Evolutionary conservation across 2,888 invertebrate genomes (phyloP).

Genomic region (Amblyjoppa fuscipennis): DNA sequence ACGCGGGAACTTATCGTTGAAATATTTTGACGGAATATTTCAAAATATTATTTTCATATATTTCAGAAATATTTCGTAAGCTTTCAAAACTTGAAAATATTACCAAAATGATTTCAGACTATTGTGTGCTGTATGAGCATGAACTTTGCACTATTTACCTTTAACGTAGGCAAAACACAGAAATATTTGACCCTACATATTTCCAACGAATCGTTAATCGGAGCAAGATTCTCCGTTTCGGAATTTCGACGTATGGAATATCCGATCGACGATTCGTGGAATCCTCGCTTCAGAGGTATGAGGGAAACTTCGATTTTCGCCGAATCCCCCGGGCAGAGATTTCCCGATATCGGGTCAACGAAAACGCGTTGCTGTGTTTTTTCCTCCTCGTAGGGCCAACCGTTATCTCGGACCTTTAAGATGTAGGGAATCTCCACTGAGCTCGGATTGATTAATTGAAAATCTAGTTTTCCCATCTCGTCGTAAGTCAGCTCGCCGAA

Average conservation of each 20-base stretch:
- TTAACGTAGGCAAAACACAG: constrained; percentile 81
- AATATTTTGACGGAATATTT: no score
- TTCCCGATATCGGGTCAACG: constrained; percentile 75
- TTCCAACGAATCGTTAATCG: constrained; percentile 66
- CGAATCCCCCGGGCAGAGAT: constrained; percentile 77
- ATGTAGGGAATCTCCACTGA: constrained; percentile 81
- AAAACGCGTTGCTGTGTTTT: constrained; percentile 70
- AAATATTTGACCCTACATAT: constrained; percentile 78
- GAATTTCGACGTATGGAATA: constrained; percentile 79
- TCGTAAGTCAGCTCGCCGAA: constrained; percentile 80
- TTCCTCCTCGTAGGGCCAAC: constrained; percentile 68
- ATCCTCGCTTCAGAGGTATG: constrained; percentile 77
- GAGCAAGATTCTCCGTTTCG: constrained; percentile 67
- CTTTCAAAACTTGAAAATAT: no score
- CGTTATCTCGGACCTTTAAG: constrained; percentile 72
- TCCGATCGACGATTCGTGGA: constrained; percentile 78
- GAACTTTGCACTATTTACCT: constrained; percentile 74
- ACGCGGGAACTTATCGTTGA: no score
- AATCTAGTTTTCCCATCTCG: constrained; percentile 75
- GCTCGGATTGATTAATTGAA: constrained; percentile 84
- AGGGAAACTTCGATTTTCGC: constrained; percentile 78
- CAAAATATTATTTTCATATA: no score
- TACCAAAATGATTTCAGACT: no score
- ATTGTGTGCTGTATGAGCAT: neutral
- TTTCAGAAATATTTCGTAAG: no score